Evolutionary conservation across 2,888 invertebrate species (phyloP), one percentile per base, ranked within the genome.

Genomic region (Clistopyga incitator): DNA sequence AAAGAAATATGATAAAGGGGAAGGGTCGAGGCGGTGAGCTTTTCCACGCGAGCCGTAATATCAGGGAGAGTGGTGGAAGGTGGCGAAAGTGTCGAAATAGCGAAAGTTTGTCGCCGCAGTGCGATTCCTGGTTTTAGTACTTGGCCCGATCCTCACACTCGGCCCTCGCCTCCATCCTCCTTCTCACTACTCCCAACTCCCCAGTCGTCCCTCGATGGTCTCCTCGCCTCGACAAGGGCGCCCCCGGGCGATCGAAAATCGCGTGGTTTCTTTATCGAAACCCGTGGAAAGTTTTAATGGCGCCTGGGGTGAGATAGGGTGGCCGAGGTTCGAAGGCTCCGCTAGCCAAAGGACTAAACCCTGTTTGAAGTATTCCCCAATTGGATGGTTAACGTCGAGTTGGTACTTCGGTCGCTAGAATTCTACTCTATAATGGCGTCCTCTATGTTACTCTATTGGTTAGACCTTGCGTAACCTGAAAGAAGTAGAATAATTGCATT

Each of bases 201-300:
- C 81, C 74, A 13, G 18, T 10, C 42, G 20, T 72, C 59, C 54
- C 71, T 45, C 71, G 29, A 67, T 45, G 61, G 64, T 34, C 56
- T 74, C 47, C 64, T 8, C n/a, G 8, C n/a, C 38, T 64, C 38
- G 64, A 38, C 64, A 61, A 29, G 18, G 61, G 56, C n/a, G 47
- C 76, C 85, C 70, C 59, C 56, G 72, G 81, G 84, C 82, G 76
- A 85, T 86, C 84, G 84, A 81, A 85, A 86, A 86, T 86, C 85
- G 84, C 77, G 84, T 74, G 80, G 79, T 79, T 83, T 83, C 83
- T 83, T 83, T 82, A 82, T 83, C 83, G 83, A 67, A 77, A 77
- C 52, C 77, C 77, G 78, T 81, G 75, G 81, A 86, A 85, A 86
- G 84, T 86, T 85, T 86, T 85, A 85, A 86, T 86, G 84, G 85